Evolutionary conservation across 2,888 invertebrate species (phyloP).

Genomic region (Aricia artaxerxes): DNA sequence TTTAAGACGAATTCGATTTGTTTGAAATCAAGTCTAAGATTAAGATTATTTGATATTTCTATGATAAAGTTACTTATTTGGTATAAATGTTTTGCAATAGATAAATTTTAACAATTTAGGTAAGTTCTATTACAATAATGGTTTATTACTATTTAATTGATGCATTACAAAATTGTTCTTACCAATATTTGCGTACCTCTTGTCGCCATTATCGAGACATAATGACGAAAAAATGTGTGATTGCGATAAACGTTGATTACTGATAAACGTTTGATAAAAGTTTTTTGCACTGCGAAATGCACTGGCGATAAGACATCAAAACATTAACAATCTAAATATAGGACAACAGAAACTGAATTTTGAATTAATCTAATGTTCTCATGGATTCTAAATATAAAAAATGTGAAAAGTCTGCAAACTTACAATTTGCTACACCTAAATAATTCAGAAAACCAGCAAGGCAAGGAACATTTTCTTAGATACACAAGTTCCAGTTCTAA

Average conservation of each 20-base stretch:
- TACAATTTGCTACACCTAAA: neutral
- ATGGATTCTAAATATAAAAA: neutral
- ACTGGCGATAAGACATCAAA: slow-evolving; percentile 2
- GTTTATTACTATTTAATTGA: neutral
- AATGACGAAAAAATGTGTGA: slow-evolving; percentile 18
- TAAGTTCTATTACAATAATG: neutral
- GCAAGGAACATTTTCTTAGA: neutral
- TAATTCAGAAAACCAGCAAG: neutral
- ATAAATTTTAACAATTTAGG: neutral
- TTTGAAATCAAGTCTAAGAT: neutral
- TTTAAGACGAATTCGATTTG: neutral
- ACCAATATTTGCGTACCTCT: slow-evolving; percentile 28
- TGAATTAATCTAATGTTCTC: neutral
- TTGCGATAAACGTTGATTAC: slow-evolving; percentile 22
- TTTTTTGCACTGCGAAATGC: slow-evolving; percentile 11
- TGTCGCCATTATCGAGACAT: slow-evolving; percentile 22
- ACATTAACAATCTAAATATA: neutral
- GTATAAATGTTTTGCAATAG: neutral
- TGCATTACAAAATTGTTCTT: neutral
- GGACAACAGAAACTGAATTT: neutral
- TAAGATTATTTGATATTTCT: too few species aligned
- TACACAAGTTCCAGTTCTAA: neutral
- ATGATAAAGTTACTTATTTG: too few species aligned
- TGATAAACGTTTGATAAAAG: slow-evolving; percentile 18
- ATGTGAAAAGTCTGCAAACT: neutral